Conservation (phyloP, 1,140 invertebrate genomes). For the Meloidogyne hapla region DNA sequence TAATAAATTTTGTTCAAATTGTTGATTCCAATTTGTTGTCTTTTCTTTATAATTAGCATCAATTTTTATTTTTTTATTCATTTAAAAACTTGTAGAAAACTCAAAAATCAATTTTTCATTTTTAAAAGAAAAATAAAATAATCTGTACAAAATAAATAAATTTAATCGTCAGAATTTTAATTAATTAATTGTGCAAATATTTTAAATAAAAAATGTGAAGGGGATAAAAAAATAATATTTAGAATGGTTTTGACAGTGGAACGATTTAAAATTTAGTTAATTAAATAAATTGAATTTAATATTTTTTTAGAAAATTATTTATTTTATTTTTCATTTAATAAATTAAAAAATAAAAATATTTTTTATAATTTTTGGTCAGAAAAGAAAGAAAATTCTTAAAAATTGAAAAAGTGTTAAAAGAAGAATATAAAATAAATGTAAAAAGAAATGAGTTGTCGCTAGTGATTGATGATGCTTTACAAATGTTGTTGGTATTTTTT, state of each 20-base stretch:
- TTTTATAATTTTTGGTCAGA: no score
- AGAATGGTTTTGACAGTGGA: not conserved
- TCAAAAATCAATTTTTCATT: not conserved
- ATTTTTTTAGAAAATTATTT: no score
- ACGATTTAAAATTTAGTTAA: constrained; percentile 1
- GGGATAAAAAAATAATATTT: no score
- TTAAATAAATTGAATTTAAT: not conserved
- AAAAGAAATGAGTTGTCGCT: no score
- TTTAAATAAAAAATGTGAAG: not conserved
- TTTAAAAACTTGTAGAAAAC: not conserved
- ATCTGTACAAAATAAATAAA: not conserved
- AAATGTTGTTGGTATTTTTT: no score
- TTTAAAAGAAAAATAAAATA: not conserved
- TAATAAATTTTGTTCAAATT: no score
- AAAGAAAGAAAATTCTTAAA: no score
- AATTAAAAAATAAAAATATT: no score
- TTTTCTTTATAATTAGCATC: not conserved
- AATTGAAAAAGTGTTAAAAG: no score
- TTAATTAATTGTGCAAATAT: not conserved
- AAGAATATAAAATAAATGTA: no score
- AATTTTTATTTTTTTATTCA: not conserved
- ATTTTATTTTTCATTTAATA: no score
- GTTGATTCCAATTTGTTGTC: not conserved
- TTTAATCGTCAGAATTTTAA: not conserved
- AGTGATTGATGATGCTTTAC: no score